Base-by-base conservation (phyloP, 2,797 vertebrate species). In the Cyprinella venusta region DNA sequence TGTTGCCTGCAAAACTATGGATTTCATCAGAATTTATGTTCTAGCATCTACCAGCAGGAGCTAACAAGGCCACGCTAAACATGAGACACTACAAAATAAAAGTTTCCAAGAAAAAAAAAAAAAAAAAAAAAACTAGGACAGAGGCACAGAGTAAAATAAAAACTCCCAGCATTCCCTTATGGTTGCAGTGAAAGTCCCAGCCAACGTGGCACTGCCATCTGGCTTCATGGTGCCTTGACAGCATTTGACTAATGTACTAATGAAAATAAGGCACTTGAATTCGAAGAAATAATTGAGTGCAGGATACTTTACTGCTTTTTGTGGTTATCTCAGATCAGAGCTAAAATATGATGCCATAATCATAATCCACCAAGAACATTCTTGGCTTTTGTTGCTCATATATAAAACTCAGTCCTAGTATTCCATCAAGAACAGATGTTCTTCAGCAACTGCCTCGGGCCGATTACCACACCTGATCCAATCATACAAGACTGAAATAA, bases 161-260 rank as follows among this genome's bases (percentile, higher is more conserved):
- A 61, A 24, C 12, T 24, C 21, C 21, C 40, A 74, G 30, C 56
- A 19, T 72, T 59, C 38, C 38, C 67, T 8, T 19, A 45, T 52
- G 70, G 26, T 16, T 16, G 6, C 5, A 69, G 24, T 61, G 24
- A 71, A 81, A 64, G 54, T 65, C 26, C 38, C 30, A 74, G 42
- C 74, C 40, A 74, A 61, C 6, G 10, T 74, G 33, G 59, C 80
- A 64, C 59, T 77, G 59, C 24, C 75, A 81, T 81, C 30, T 74
- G 56, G 69, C 52, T 81, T 48, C 15, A 45, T 64, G 30, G 33
- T 38, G 70, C 30, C 69, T 65, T 64, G 16, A 65, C 45, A 64
- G n/a, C 42, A 81, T 81, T 33, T 72, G 45, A 38, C 80, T 65
- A 74, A 52, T 81, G 21, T 74, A 74, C 5, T 74, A 45, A 16